Evolutionary conservation across 1,140 invertebrate species (phyloP), one percentile per base, ranked within the genome.

Genomic region (Lasioglossum albipes): DNA sequence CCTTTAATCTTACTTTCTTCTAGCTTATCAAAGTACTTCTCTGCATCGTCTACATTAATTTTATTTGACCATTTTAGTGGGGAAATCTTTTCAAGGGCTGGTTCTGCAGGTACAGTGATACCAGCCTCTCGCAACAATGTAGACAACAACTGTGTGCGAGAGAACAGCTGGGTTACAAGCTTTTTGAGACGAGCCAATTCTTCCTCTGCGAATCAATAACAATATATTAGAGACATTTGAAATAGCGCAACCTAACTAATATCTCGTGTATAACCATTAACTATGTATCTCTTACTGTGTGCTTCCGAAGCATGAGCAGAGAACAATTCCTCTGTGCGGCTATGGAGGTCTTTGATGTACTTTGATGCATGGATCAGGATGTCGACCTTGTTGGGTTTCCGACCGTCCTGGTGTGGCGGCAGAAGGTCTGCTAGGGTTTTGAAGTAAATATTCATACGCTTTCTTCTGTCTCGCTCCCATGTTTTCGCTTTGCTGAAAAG

Each of bases 381-480:
- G 65, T 94, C 93, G 73, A 94, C 91, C 90, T 94, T 94, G 86
- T 94, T 93, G 52, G 89, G 88, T 69, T 91, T 92, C 72, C 92
- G 88, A 42, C 94, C 93, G 65, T 94, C 93, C 82, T 94, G 93
- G 86, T 93, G 89, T 36, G 93, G 92, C 13, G 94, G 94, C 66
- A 94, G 84, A 76, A 94, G 89, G 78, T 93, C 91, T 67, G 90
- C 91, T 54, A 94, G 87, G 9, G 89, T 91, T 82, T 93, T 93
- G 89, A 94, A 94, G 42, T 93, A 93, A 22, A 89, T 79, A 83
- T 94, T 94, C 89, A 94, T 92, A 78, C 94, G 91, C 79, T 93
- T 93, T 91, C 94, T 89, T 90, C 94, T 90, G 87, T 94, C 91
- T 90, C 92, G 90, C 89, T 94, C 94, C 94, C 94, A 94, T 93